These are phyloP conservation scores for Teleogryllus oceanicus DNA, from an alignment of 2,888 invertebrate species.

Conservation along the genomic window DNA sequence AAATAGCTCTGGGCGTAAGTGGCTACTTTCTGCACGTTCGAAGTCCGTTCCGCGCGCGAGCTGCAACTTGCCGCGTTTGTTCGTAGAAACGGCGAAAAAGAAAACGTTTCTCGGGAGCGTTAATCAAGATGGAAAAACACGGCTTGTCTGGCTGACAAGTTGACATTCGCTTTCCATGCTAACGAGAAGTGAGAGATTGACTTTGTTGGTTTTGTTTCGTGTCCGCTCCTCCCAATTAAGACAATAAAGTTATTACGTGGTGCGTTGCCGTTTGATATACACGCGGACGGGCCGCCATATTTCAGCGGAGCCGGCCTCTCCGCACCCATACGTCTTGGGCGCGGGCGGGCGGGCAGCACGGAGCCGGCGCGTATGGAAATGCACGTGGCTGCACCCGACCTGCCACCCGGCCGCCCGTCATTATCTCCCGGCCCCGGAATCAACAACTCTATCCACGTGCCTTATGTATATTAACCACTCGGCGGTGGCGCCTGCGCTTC, in stretches of 20 bases:
- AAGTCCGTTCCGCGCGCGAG: no score
- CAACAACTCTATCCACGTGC: background rate
- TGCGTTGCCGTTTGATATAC: constrained; percentile 18
- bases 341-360: background rate
- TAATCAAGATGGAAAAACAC: background rate
- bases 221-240: background rate
- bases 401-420: no score
- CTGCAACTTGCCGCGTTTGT: no score
- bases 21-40: no score
- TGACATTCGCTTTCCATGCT: constrained; percentile 6
- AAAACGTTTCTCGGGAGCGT: background rate
- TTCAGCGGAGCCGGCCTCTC: background rate
- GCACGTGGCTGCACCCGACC: background rate
- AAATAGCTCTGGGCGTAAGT: no score
- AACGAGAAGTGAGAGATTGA: constrained; percentile 18
- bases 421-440: background rate
- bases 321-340: background rate
- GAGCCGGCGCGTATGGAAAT: background rate
- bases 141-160: background rate
- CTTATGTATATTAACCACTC: background rate
- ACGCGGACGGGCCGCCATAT: background rate
- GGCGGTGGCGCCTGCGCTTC: no score
- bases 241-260: constrained; percentile 7
- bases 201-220: constrained; percentile 7
- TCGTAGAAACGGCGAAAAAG: no score